These are phyloP conservation scores for Thereva nobilitata DNA, from an alignment of 2,888 invertebrate species.

Conservation along the genomic window DNA sequence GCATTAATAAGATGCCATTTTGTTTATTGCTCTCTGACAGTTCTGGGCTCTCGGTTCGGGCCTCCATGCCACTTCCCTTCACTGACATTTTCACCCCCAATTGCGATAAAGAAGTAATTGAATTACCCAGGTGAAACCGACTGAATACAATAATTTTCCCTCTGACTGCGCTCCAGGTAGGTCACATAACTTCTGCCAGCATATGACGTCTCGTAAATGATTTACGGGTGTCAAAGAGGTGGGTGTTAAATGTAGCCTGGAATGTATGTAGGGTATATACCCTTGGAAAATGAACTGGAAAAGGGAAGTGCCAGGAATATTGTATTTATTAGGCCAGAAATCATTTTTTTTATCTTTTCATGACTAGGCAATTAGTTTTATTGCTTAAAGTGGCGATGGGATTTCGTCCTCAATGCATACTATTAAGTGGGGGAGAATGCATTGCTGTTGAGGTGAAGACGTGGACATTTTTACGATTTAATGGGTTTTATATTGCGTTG, in stretches of 20 bases:
- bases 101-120: conserved; percentile 35
- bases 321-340: too few species aligned
- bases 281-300: too few species aligned
- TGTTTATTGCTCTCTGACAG: conserved; percentile 20
- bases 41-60: not conserved
- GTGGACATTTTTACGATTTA: too few species aligned
- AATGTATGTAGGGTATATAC: conserved; percentile 12
- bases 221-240: conserved; percentile 27
- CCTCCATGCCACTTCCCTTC: not conserved
- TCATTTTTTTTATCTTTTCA: too few species aligned
- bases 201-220: conserved; percentile 25
- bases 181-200: conserved; percentile 16
- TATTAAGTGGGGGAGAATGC: too few species aligned
- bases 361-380: too few species aligned
- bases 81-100: conserved; percentile 5
- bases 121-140: conserved; percentile 37
- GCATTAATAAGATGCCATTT: conserved; percentile 35
- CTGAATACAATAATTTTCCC: conserved; percentile 35
- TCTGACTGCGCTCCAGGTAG: conserved; percentile 22
- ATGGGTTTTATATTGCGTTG: too few species aligned
- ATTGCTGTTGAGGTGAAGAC: too few species aligned
- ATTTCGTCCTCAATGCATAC: too few species aligned
- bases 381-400: too few species aligned
- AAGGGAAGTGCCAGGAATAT: too few species aligned
- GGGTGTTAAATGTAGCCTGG: conserved; percentile 26